Percentiles rank a stretch among this genome's conserved stretches.
Conservation (phyloP, 2,113 vertebrate genomes). For the Phasianus colchicus region DNA sequence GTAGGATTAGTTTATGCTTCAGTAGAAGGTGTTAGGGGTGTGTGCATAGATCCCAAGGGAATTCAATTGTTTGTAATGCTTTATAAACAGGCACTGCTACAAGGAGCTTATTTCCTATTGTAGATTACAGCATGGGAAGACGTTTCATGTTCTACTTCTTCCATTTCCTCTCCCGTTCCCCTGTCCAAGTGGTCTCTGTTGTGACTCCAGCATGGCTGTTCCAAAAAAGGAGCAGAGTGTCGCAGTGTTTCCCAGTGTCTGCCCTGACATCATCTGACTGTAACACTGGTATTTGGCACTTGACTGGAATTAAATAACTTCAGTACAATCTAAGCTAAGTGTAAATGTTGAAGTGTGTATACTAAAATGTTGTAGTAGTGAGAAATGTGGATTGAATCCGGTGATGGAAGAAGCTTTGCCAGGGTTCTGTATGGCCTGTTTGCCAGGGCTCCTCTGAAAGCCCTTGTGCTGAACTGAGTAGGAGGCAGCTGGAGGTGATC, state of each 20-base stretch:
- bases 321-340: background rate
- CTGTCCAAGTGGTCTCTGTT: background rate
- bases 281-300: background rate
- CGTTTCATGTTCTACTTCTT: background rate
- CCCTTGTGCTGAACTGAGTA: background rate
- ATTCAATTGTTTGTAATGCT: background rate
- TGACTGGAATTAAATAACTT: background rate
- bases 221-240: background rate
- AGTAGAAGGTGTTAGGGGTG: background rate
- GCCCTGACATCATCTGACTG: background rate
- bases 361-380: background rate
- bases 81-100: background rate
- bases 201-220: background rate
- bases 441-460: background rate
- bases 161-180: background rate
- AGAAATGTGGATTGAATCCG: background rate
- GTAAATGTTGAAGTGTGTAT: background rate
- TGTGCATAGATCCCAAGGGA: accelerated
- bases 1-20: background rate
- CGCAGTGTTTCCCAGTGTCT: background rate
- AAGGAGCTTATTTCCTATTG: slow-evolving; percentile 12
- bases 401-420: background rate
- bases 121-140: slow-evolving; percentile 6
- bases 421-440: accelerated
- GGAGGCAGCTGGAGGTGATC: background rate